A percentile compares a stretch with the other conserved stretches of the same genome.
Evolutionary conservation across 53 echinoderm and acorn worm genomes (phyloP).

Genomic region (Arbacia lixula): DNA sequence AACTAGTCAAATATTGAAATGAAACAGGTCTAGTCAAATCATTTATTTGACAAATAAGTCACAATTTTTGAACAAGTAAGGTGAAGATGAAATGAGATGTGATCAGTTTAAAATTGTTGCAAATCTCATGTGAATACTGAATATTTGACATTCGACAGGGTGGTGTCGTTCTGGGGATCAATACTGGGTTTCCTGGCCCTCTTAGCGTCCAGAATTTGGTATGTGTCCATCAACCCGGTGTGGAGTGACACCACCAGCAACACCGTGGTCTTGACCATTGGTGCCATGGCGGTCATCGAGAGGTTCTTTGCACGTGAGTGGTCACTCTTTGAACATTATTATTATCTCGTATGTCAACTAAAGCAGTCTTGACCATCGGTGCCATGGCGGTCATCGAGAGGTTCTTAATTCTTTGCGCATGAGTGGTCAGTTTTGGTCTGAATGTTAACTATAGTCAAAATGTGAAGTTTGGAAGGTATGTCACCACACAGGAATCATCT

Average conservation of each 20-base stretch:
- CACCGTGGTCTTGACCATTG: conserved; percentile 79
- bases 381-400: conserved; percentile 83
- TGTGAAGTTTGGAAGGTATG: no score
- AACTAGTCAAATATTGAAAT: no score
- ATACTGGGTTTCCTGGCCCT: conserved; percentile 76
- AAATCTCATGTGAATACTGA: no score
- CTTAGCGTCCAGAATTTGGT: conserved; percentile 79
- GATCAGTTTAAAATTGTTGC: no score
- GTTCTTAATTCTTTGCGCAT: conserved; percentile 51
- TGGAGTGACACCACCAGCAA: conserved; percentile 80
- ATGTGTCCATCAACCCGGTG: conserved; percentile 82
- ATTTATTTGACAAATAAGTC: no score
- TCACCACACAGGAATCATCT: no score
- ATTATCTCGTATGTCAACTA: background rate
- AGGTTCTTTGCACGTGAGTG: conserved; percentile 75
- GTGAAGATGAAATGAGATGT: no score
- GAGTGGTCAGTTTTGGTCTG: background rate
- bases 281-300: conserved; percentile 82
- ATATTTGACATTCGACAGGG: no score
- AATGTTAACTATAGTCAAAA: no score
- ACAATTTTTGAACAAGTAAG: no score
- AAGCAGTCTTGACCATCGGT: conserved; percentile 74
- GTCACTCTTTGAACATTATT: background rate
- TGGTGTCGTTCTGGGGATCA: conserved; percentile 88
- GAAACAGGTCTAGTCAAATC: no score